Evolutionary conservation across 2,888 invertebrate genomes (phyloP), one percentile per base, ranked within the genome.

Genomic region (Trachelus iudaicus): DNA sequence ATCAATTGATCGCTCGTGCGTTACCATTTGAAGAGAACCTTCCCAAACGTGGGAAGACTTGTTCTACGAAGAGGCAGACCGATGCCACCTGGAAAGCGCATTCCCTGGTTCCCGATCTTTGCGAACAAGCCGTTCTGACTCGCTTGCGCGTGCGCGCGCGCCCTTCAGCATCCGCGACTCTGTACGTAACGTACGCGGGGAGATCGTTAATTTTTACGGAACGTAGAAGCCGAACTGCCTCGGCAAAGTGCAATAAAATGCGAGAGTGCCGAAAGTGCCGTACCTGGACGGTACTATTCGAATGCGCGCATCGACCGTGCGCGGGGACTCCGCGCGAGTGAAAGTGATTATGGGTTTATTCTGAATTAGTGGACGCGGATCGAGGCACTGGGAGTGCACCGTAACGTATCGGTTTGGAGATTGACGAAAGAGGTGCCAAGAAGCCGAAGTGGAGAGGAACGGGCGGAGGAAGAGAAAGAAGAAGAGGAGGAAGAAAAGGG

Each of bases 91-190:
- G 81, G 84, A 75, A 85, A 83, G 80, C 80, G 82, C 69, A 83
- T 84, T 69, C 87, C 81, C 71, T 85, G 85, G 86, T 85, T 85
- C 78, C 82, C 83, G 69, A 81, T 85, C 76, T 82, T 81, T 79
- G 82, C 85, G n/a, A 85, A 85, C 76, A 85, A 85, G 74, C 85
- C 85, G 37, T 85, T 85, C 77, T 85, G 83, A 84, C 81, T 79
- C 69, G 79, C 69, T 35, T 9, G 40, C 40, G 15, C 40, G 40
- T 35, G 35, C 40, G 40, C 40, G 13, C 37, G 40, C 40, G 23
- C 40, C 40, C 40, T 56, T 23, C 40, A 0, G 23, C 40, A 56
- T 56, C 23, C 40, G 40, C 23, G 23, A 56, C 23, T 56, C 15
- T 34, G 34, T 35, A 15, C 30, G 74, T 35, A 13, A 12, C 9